These are phyloP conservation scores for Nymphalis io DNA, from an alignment of 1,140 invertebrate genomes.

Conservation along the genomic window DNA sequence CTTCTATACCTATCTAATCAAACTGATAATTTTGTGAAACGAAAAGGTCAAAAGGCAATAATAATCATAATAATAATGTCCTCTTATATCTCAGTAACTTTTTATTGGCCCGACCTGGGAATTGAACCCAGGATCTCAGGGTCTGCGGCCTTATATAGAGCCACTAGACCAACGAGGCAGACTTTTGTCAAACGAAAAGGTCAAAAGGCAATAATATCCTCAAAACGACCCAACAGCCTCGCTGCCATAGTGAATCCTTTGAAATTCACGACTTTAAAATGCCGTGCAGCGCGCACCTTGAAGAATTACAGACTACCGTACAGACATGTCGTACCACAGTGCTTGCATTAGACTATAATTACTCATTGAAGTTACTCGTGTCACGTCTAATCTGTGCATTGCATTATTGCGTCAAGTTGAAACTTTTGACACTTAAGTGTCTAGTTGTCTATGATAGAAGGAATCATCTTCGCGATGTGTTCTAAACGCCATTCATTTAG, in stretches of 20 bases:
- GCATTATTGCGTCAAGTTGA: not conserved
- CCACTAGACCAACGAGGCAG: too few relatives aligned
- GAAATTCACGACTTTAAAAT: constrained; percentile 89
- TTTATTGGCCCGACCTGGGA: too few relatives aligned
- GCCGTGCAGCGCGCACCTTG: constrained; percentile 89
- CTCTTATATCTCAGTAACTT: too few relatives aligned
- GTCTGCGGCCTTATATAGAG: too few relatives aligned
- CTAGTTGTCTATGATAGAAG: not conserved
- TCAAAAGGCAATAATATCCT: constrained; percentile 89
- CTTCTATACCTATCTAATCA: too few relatives aligned
- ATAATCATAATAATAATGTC: too few relatives aligned
- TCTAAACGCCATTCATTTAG: constrained; percentile 8
- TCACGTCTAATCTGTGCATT: not conserved
- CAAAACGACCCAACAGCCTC: constrained; percentile 80
- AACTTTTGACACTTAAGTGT: not conserved
- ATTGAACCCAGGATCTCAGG: too few relatives aligned
- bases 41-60: too few relatives aligned
- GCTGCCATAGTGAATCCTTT: constrained; percentile 88
- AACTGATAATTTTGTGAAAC: too few relatives aligned
- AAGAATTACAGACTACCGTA: constrained; percentile 84
- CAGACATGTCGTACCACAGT: constrained; percentile 82
- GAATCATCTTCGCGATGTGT: not conserved
- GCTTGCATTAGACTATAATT: constrained; percentile 73
- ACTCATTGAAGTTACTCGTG: constrained; percentile 56
- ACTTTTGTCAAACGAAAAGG: constrained; percentile 94